Evolutionary conservation across 2,888 invertebrate genomes (phyloP), one percentile per base, ranked within the genome.

Genomic region (Ceratothoa steindachneri): DNA sequence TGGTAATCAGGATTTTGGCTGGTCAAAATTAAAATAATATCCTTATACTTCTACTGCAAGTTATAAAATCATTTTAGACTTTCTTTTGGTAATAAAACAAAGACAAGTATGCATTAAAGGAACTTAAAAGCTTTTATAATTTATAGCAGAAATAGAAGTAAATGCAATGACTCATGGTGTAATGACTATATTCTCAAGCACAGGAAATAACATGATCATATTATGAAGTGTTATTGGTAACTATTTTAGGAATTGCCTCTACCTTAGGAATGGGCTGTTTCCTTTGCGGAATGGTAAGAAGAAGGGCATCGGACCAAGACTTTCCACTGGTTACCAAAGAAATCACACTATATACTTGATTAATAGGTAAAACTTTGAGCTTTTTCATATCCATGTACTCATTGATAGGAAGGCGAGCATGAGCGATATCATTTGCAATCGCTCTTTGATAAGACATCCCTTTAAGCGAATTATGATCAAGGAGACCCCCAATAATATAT

Each of bases 381-480:
- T 93, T 91, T 85, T 93, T 93, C 91, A 98, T 91, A 82, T 91
- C 89, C 65, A 99, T 88, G 86, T 91, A 92, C 84, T 95, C 91
- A 80, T 90, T 90, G 81, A 99, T 88, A 0, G 99, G 98, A 65
- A 99, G 85, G 82, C 93, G 90, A 0, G 89, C 95, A 85, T 96
- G 96, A 76, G 85, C 85, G 30, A 97, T 87, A 1, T 90, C 91
- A 83, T 91, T 89, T 82, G 91, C 89, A 52, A 87, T 83, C 1
- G 99, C 98, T 81, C 92, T 87, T 81, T 89, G 89, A 83, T 91
- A 89, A 83, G 97, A 97, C 19, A 93, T 85, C 1, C 96, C 96
- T 90, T 97, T 98, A 81, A 96, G 92, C 81, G 91, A 89, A 86
- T 99, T 99, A 84, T 99, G 98, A 86, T 99, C 99, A 0, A 99